Conservation (phyloP, 2,113 vertebrate species). For the Choloepus hoffmanni region DNA sequence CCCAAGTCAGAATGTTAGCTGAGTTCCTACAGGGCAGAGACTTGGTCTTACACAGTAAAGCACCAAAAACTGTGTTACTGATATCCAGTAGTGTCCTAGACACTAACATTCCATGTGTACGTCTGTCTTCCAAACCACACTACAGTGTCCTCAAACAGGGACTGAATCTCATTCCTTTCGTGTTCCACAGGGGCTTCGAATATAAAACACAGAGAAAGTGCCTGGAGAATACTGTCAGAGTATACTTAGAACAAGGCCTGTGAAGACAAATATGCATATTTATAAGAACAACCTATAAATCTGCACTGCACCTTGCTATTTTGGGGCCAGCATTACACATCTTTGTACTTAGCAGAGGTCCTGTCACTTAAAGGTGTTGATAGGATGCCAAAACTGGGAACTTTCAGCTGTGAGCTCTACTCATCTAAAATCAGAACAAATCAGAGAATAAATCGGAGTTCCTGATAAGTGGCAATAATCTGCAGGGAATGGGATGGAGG, state of each 20-base stretch:
- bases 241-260: background rate
- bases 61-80: background rate
- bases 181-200: background rate
- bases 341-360: conserved; percentile 51
- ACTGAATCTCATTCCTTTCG: background rate
- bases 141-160: background rate
- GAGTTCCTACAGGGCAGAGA: conserved; percentile 16
- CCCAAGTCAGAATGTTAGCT: background rate
- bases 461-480: conserved; percentile 47
- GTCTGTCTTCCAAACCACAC: conserved; percentile 13
- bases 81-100: background rate
- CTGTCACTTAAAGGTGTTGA: conserved; percentile 62
- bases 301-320: conserved; percentile 62
- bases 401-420: conserved; percentile 26
- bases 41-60: background rate
- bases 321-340: conserved; percentile 30
- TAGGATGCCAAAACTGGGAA: conserved; percentile 35
- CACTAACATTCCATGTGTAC: background rate
- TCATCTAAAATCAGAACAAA: conserved; percentile 68
- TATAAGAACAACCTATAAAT: conserved; percentile 47
- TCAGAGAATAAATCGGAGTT: conserved; percentile 57
- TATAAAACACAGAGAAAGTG: conserved; percentile 30
- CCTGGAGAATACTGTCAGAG: background rate
- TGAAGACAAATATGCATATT: conserved; percentile 36
- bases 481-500: background rate